phyloP scores from a whole-genome alignment of 2,113 vertebrate genomes.

The Hippocampus mohnikei region DNA sequence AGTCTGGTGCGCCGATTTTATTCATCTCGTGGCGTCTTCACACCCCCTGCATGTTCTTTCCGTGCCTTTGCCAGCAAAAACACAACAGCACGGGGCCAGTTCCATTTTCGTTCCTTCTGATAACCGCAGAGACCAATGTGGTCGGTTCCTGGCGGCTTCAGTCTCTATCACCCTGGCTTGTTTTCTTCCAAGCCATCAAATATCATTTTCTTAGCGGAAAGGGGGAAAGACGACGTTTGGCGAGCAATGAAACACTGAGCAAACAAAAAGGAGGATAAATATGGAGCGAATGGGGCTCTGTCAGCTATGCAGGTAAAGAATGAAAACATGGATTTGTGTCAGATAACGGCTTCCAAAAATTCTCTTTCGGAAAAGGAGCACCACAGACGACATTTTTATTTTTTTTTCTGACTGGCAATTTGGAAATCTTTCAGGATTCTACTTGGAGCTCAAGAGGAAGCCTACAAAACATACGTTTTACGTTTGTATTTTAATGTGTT shows the following conservation, averaged over 20 bases:
- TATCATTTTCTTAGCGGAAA: slow-evolving; percentile 7
- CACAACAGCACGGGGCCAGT: slow-evolving; percentile 23
- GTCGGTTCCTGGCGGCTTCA: slow-evolving; percentile 22
- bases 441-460: neutral
- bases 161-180: slow-evolving; percentile 17
- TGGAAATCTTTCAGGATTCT: neutral
- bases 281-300: slow-evolving; percentile 18
- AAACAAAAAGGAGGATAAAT: neutral
- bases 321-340: slow-evolving; percentile 14
- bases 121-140: slow-evolving; percentile 30
- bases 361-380: neutral
- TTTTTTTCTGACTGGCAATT: neutral
- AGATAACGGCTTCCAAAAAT: neutral
- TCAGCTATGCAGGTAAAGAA: slow-evolving; percentile 25
- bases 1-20: neutral
- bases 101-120: slow-evolving; percentile 48
- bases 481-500: neutral
- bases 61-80: slow-evolving; percentile 46
- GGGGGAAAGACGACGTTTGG: neutral
- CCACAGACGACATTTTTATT: no score
- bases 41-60: slow-evolving; percentile 11
- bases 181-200: slow-evolving; percentile 17
- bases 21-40: neutral
- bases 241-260: neutral
- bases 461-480: neutral